phyloP scores from a whole-genome alignment of 2,113 vertebrate species.

The Centropus unirufus region DNA sequence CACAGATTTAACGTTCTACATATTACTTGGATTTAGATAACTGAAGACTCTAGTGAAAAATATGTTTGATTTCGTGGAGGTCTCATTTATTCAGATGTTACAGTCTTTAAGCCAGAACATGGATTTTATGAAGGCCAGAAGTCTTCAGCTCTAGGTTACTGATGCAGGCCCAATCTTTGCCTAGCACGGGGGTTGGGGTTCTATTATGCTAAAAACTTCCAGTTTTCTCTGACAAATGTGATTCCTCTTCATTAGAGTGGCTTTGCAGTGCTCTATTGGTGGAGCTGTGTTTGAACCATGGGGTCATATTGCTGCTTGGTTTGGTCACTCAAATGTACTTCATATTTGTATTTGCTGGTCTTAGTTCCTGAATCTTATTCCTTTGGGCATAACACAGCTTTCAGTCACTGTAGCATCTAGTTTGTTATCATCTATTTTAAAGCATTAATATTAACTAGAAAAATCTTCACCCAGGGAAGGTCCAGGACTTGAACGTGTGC shows the following conservation, averaged over 20 bases:
- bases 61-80: constrained; percentile 4
- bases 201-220: constrained; percentile 18
- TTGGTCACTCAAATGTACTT: not conserved
- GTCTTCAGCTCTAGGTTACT: constrained; percentile 33
- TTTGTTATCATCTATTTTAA: constrained; percentile 2
- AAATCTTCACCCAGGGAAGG: not conserved
- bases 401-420: not conserved
- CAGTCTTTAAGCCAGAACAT: not conserved
- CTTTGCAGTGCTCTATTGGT: not conserved
- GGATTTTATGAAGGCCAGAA: not conserved
- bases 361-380: not conserved
- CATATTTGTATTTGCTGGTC: constrained; percentile 15
- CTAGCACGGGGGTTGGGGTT: constrained; percentile 31
- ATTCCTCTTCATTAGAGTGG: constrained; percentile 30
- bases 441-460: not conserved
- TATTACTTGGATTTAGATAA: constrained; percentile 46
- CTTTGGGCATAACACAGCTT: not conserved
- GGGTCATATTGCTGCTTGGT: not conserved
- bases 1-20: not conserved
- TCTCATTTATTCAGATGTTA: not conserved
- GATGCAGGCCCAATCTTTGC: constrained; percentile 24
- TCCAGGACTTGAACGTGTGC: not conserved
- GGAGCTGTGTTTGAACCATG: not conserved
- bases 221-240: not conserved
- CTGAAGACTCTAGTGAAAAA: constrained; percentile 3